Evolutionary conservation across 1,140 invertebrate genomes (phyloP), one percentile per base, ranked within the genome.

Genomic region (Pseudoatta argentina): DNA sequence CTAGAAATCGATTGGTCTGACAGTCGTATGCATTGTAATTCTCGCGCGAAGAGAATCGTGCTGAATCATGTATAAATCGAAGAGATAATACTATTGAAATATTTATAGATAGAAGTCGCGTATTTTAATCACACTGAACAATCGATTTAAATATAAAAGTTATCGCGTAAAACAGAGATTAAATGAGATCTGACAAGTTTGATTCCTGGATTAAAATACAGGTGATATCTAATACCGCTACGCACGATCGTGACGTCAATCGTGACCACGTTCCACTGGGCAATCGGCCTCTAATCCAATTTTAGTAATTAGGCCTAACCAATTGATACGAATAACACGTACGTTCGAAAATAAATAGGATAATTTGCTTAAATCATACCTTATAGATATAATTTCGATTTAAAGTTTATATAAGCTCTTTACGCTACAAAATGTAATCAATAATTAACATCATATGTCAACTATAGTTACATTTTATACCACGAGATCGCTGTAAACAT

Each of bases 261-360:
- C 85, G 75, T 69, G 89, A 88, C 88, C 92, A 92, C 85, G 91
- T 92, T 89, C 91, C 86, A 93, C 91, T 94, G 90, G 91, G 90
- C 91, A 91, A 91, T 91, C 87, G 82, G 88, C 88, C 87, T 48
- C 81, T 88, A 93, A 87, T 92, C 89, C 89, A 92, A 93, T 91
- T 92, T 93, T 91, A 93, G 89, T 90, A 88, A 93, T 92, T 90
- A 89, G 81, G 75, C 75, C 79, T 85, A 69, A 77, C 55, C 66
- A 73, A 89, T 86, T 67, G 44, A 82, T 82, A 76, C 44, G 10
- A 34, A 61, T 59, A 39, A 61, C 44, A 34, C 75, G 8, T 48
- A 27, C 44, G 5, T 18, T 30, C 6, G 44, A 67, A 66, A 67
- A 85, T 86, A 44, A 10, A 44, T 44, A 10, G 39, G 8, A 0